These are phyloP conservation scores for Cataglyphis livida DNA, from an alignment of 2,888 invertebrate genomes.

Conservation along the genomic window DNA sequence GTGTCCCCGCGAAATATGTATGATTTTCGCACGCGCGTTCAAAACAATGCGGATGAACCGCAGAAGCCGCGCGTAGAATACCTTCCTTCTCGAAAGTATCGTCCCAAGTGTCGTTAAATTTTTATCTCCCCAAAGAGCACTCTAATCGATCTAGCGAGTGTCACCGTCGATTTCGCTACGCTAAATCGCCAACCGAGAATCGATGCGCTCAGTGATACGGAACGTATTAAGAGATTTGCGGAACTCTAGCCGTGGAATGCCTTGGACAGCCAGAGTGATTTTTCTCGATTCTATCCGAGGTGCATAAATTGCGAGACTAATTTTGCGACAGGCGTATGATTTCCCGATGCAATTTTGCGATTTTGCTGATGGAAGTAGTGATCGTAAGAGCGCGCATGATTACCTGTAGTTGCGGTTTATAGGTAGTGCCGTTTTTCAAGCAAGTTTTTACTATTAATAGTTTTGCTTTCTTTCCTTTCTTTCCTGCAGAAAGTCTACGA, in stretches of 20 bases:
- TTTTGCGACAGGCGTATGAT: conserved; percentile 16
- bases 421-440: conserved; percentile 14
- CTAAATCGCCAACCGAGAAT: background rate
- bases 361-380: background rate
- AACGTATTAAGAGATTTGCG: conserved; percentile 33
- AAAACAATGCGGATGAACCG: conserved; percentile 63
- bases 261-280: conserved; percentile 24
- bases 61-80: conserved; percentile 35
- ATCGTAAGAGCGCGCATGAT: conserved; percentile 17
- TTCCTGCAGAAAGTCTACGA: background rate
- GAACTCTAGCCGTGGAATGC: conserved; percentile 8
- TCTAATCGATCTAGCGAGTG: background rate
- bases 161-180: conserved; percentile 6
- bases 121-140: background rate
- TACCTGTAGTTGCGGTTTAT: conserved; percentile 14
- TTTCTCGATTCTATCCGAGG: conserved; percentile 23
- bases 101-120: conserved; percentile 54
- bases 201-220: conserved; percentile 29
- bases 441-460: background rate
- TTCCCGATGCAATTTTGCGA: conserved; percentile 28
- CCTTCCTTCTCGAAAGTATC: conserved; percentile 51
- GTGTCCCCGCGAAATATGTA: conserved; percentile 76
- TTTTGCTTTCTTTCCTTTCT: background rate
- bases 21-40: conserved; percentile 72
- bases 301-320: conserved; percentile 31